These are phyloP conservation scores for Micromys minutus DNA, from an alignment of 2,113 vertebrate genomes.

Conservation along the genomic window DNA sequence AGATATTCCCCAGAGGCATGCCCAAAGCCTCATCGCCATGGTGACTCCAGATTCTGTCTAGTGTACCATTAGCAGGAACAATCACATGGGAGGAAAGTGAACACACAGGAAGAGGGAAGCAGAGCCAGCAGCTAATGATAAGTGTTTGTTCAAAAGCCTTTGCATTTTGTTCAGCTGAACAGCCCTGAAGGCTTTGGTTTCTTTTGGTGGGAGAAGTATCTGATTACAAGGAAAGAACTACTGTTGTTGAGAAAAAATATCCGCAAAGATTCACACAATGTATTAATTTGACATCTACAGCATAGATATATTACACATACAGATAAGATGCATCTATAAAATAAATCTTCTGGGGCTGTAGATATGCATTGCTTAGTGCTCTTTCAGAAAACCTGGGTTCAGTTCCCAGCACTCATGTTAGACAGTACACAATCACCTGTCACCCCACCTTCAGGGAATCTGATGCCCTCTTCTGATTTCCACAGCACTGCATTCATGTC, in stretches of 20 bases:
- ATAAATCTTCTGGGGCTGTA: not conserved
- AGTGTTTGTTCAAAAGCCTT: not conserved
- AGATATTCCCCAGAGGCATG: not conserved
- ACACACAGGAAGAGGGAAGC: not conserved
- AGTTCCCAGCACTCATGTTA: not conserved
- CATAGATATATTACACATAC: not conserved
- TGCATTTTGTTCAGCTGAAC: not conserved
- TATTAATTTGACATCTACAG: not conserved
- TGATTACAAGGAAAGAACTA: not conserved
- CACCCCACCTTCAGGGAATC: not conserved
- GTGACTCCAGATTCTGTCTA: not conserved
- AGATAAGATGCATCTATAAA: not conserved
- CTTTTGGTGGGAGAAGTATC: not conserved
- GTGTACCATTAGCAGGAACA: not conserved
- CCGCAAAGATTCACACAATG: not conserved
- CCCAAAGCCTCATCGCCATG: not conserved
- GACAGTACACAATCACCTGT: not conserved
- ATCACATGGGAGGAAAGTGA: not conserved
- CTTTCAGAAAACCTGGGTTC: not conserved
- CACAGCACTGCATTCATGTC: not conserved
- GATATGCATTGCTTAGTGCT: not conserved
- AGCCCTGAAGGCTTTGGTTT: not conserved
- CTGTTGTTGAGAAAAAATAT: not conserved
- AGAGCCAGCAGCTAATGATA: not conserved
- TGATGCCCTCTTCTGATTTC: not conserved